Conservation (phyloP, 2,797 vertebrate species). For the Typhlichthys subterraneus region DNA sequence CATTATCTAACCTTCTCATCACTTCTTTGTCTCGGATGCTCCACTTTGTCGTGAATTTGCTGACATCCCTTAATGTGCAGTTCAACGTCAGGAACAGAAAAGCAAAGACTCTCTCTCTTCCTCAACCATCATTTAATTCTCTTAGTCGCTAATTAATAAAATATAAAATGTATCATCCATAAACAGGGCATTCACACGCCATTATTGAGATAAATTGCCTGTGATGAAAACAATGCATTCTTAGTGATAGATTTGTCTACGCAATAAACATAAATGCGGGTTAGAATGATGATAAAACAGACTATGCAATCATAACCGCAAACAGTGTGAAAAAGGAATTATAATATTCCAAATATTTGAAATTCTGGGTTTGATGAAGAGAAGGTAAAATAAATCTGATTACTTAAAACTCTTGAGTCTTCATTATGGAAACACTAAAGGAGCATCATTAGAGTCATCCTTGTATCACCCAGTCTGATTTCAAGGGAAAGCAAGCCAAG, state of each 20-base stretch:
- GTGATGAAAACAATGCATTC: conserved; percentile 32
- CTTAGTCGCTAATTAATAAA: conserved; percentile 46
- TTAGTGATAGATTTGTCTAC: conserved; percentile 24
- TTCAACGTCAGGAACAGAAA: conserved; percentile 48
- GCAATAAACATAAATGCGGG: conserved; percentile 37
- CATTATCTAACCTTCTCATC: conserved; percentile 64
- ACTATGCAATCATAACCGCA: conserved; percentile 18
- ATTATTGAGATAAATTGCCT: conserved; percentile 41
- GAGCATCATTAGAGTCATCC: conserved; percentile 29
- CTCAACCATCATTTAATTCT: conserved; percentile 40
- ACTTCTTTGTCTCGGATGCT: conserved; percentile 55
- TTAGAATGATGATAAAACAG: conserved; percentile 24
- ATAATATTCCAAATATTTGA: conserved; percentile 14
- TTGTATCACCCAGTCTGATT: conserved; percentile 22
- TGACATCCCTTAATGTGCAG: conserved; percentile 55
- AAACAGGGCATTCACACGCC: conserved; percentile 27
- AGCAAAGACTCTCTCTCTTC: conserved; percentile 24
- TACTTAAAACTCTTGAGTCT: conserved; percentile 21
- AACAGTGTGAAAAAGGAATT: conserved; percentile 29
- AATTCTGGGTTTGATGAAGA: conserved; percentile 1
- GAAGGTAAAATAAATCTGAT: neutral
- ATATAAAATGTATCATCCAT: conserved; percentile 43
- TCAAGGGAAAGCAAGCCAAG: conserved; percentile 4
- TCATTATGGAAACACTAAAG: conserved; percentile 30
- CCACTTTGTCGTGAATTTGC: conserved; percentile 57